phyloP scores from a whole-genome alignment of 2,113 vertebrate species.

The Sialia sialis region DNA sequence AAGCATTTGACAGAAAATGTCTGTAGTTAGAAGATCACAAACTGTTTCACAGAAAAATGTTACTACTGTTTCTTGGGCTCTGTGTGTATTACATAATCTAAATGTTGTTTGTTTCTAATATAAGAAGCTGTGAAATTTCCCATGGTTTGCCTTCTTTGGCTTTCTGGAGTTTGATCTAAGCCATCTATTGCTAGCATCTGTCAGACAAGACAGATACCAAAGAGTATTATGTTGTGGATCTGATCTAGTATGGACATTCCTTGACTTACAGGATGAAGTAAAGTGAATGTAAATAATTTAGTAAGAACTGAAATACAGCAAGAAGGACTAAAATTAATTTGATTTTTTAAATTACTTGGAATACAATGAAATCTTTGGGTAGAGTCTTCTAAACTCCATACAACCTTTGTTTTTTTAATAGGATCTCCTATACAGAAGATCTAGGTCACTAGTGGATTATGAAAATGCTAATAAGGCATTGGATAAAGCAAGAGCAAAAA shows the following conservation, averaged over 20 bases:
- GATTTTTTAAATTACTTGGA: neutral
- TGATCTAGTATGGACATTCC: neutral
- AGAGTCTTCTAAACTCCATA: neutral
- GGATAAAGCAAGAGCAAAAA: constrained; percentile 97
- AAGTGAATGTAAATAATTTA: neutral
- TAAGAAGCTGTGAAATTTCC: constrained; percentile 10
- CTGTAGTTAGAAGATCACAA: neutral
- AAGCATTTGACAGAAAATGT: neutral
- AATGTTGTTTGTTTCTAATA: neutral
- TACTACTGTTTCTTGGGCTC: neutral
- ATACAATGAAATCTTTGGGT: neutral
- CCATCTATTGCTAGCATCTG: neutral
- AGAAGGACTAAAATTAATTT: neutral
- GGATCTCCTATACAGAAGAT: constrained; percentile 96
- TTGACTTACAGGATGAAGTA: neutral
- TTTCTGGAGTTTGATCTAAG: neutral
- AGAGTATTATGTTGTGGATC: neutral
- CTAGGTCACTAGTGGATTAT: constrained; percentile 94
- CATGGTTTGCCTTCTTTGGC: neutral
- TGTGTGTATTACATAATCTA: neutral
- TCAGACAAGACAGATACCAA: neutral
- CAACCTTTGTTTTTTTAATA: constrained; percentile 50
- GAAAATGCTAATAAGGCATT: constrained; percentile 98
- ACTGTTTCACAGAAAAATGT: neutral
- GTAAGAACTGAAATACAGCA: neutral